Base-by-base conservation (phyloP, 2,113 vertebrate genomes). In the Galbula dea region DNA sequence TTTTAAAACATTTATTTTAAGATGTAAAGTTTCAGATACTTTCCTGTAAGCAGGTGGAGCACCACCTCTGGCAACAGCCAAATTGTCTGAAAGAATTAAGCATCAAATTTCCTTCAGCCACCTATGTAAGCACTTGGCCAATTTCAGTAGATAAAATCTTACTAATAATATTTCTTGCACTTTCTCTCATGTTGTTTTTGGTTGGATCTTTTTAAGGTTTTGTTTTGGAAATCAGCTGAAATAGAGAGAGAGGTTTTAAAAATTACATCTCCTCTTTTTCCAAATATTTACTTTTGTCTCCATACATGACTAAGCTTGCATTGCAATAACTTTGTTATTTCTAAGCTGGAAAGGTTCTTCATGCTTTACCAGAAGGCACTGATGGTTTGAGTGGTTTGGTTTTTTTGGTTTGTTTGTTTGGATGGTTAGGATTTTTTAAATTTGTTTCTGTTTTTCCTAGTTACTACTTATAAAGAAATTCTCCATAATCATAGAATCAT, bases 21-120 rank as follows among this genome's bases (percentile, higher is more conserved):
- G 75, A 91, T 49, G 34, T 86, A 84, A 88, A 91, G 83, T 93
- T 83, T 65, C 84, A 96, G 94, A 94, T 88, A 83, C 72, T 94
- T 92, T 96, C 87, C 89, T 95, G 76, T 95, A 94, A 94, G 94
- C 93, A 96, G 89, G 95, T 90, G 79, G 79, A 96, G 91, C 72
- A 95, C 17, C 79, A 94, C 94, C 96, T 93, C 93, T 86, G 93
- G 96, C 94, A 95, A 96, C 72, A 95, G 77, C 72, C 72, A 94
- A 72, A 95, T 61, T 93, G 79, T 74, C 79, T 90, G 51, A 89
- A 94, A 93, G 75, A 95, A 93, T 92, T 86, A 83, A 94, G 94
- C 79, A 89, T 96, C 76, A 3, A 74, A 95, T 95, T 96, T 95
- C 94, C 88, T 94, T 90, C 91, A 95, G 83, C 65, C 93, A 29